These are phyloP conservation scores for Drosophila melanogaster DNA, from an alignment of 1,140 invertebrate genomes.

Conservation along the genomic window Release_6_plus_ISO1_MT NT_033777.3:16819501-16820000, in stretches of 20 bases:
- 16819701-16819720: slow-evolving; percentile 6
- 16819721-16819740: slow-evolving; percentile 7
- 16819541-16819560: slow-evolving; percentile 56
- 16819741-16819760: slow-evolving; percentile 24
- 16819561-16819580: slow-evolving; percentile 59
- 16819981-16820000: slow-evolving; percentile 32
- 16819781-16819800: slow-evolving; percentile 20
- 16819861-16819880: slow-evolving; percentile 14
- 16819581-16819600: slow-evolving; percentile 81
- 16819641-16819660: slow-evolving; percentile 80
- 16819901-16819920: slow-evolving; percentile 10
- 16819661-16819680: slow-evolving; percentile 43
- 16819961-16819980: slow-evolving; percentile 31
- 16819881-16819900: background rate
- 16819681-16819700: slow-evolving; percentile 9
- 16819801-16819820: slow-evolving; percentile 39
- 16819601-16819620: slow-evolving; percentile 82
- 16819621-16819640: slow-evolving; percentile 82
- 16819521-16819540: slow-evolving; percentile 51
- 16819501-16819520: slow-evolving; percentile 1
- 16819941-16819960: slow-evolving; percentile 1
- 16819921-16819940: slow-evolving; percentile 4
- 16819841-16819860: slow-evolving; percentile 36
- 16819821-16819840: slow-evolving; percentile 13
- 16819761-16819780: slow-evolving; percentile 36